These are phyloP conservation scores for pig (Sus scrofa) DNA, from an alignment of 2,113 vertebrate species.

Conservation along the genomic window DNA sequence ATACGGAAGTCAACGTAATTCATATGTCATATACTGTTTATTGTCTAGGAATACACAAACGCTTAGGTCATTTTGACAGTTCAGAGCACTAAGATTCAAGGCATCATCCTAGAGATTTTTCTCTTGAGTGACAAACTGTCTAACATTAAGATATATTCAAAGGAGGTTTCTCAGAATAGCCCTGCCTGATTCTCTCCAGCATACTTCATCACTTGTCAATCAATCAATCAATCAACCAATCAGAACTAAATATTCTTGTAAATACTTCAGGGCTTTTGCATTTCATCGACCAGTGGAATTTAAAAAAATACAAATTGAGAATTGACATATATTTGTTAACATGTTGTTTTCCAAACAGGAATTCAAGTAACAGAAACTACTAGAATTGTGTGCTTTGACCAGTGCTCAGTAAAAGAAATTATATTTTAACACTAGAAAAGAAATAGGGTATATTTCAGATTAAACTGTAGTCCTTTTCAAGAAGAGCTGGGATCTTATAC, in stretches of 20 bases:
- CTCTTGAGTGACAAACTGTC: conserved; percentile 61
- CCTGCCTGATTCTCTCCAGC: not conserved
- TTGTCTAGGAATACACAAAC: not conserved
- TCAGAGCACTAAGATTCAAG: not conserved
- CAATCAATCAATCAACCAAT: conserved; percentile 44
- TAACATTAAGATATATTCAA: conserved; percentile 63
- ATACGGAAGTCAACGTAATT: conserved; percentile 1
- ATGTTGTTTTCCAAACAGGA: conserved; percentile 45
- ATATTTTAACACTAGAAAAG: not conserved
- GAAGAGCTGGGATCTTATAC: not conserved
- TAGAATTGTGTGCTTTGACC: not conserved
- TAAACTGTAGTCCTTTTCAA: conserved; percentile 5
- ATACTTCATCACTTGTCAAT: conserved; percentile 65
- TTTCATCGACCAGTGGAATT: not conserved
- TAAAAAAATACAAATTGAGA: not conserved
- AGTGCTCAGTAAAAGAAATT: not conserved
- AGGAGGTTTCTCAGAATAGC: conserved; percentile 72
- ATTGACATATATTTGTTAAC: not conserved
- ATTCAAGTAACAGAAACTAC: conserved; percentile 26
- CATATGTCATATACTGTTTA: not conserved
- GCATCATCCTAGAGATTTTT: not conserved
- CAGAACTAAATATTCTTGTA: not conserved
- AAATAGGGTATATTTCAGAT: not conserved
- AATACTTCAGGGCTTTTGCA: conserved; percentile 29
- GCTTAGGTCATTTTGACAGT: conserved; percentile 22